Conservation (phyloP, 30 jellyfish, hydroid and myxozoan species). For the Pelagia noctiluca region DNA sequence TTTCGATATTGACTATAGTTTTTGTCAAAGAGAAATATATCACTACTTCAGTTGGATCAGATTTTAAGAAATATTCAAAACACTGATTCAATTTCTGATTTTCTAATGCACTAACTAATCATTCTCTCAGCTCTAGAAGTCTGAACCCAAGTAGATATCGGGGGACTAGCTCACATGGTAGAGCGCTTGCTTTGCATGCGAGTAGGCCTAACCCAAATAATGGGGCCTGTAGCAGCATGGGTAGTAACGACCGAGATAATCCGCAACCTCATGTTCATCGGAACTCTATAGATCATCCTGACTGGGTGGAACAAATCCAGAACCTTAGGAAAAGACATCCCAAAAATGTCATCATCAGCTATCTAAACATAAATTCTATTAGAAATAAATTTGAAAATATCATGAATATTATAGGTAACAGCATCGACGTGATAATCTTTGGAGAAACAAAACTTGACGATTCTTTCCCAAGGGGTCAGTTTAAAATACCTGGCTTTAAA, state of each 20-base stretch:
- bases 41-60: no score
- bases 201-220: neutral
- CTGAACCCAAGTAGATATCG: no score
- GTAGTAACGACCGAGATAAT: neutral
- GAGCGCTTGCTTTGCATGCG: no score
- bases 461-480: conserved; percentile 11
- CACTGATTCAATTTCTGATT: no score
- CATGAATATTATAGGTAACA: conserved; percentile 21
- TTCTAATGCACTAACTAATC: no score
- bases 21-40: no score
- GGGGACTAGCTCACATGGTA: no score
- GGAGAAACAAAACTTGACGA: conserved; percentile 28
- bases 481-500: conserved; percentile 30
- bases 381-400: neutral
- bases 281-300: neutral
- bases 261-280: neutral
- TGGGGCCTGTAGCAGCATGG: conserved; percentile 10
- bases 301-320: neutral
- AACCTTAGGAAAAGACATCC: neutral
- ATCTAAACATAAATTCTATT: neutral
- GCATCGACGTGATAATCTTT: conserved; percentile 9
- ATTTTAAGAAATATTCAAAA: no score
- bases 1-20: no score
- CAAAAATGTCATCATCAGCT: neutral
- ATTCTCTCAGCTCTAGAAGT: no score